phyloP scores from a whole-genome alignment of 1,140 invertebrate genomes.

The Phymastichus coffea region DNA sequence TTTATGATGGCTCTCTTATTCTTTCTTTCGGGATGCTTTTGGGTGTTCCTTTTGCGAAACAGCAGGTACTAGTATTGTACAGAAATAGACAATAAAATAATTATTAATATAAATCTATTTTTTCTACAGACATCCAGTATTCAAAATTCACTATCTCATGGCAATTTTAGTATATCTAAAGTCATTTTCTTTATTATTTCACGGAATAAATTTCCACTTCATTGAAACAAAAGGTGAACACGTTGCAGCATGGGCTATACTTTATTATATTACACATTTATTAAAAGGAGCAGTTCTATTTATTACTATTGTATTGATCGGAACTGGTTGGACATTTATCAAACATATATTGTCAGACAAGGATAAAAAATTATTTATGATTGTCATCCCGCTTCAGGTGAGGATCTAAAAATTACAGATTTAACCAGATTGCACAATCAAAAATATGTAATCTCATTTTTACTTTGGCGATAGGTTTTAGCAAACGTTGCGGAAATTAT shows the following conservation, averaged over 20 bases:
- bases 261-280: conserved; percentile 96
- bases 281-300: conserved; percentile 94
- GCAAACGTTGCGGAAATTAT: conserved; percentile 98
- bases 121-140: conserved; percentile 75
- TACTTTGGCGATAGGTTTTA: conserved; percentile 67
- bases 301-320: conserved; percentile 94
- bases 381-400: conserved; percentile 96
- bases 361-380: conserved; percentile 98
- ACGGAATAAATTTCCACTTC: conserved; percentile 96
- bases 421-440: not conserved
- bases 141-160: conserved; percentile 98
- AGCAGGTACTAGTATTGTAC: too few relatives aligned
- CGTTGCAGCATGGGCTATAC: conserved; percentile 94
- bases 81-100: conserved; percentile 36
- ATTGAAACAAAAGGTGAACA: conserved; percentile 93
- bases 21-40: conserved; percentile 85
- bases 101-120: not conserved
- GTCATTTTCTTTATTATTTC: conserved; percentile 89
- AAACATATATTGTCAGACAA: conserved; percentile 95
- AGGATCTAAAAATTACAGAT: conserved; percentile 9
- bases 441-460: conserved; percentile 17
- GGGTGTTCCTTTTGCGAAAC: conserved; percentile 86
- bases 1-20: conserved; percentile 90
- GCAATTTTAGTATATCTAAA: conserved; percentile 91
- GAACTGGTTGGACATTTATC: conserved; percentile 98